phyloP scores from a whole-genome alignment of 2,113 vertebrate species.

The Syngnathus floridae region DNA sequence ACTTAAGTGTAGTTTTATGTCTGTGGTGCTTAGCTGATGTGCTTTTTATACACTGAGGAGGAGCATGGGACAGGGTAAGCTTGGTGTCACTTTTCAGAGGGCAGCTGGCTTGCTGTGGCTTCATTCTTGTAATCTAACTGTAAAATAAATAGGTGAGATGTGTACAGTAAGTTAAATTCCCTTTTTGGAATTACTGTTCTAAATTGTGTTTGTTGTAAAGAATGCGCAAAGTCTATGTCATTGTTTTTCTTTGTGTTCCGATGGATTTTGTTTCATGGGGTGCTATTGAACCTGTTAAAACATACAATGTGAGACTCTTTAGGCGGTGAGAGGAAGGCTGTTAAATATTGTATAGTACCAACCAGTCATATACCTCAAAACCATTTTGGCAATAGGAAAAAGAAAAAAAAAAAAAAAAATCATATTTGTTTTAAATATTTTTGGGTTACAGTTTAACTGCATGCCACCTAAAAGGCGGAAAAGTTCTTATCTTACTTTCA shows the following conservation, averaged over 20 bases:
- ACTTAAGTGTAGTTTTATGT: slow-evolving; percentile 58
- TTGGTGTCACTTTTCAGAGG: slow-evolving; percentile 70
- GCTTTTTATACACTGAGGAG: slow-evolving; percentile 68
- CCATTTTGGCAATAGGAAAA: slow-evolving; percentile 92
- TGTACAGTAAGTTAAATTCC: slow-evolving; percentile 98
- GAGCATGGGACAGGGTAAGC: slow-evolving; percentile 83
- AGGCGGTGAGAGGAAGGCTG: slow-evolving; percentile 73
- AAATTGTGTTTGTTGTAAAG: slow-evolving; percentile 90
- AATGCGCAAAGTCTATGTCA: slow-evolving; percentile 59
- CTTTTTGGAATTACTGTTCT: slow-evolving; percentile 78
- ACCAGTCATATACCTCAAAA: slow-evolving; percentile 98
- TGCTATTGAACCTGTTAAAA: slow-evolving; percentile 91
- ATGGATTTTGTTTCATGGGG: slow-evolving; percentile 83
- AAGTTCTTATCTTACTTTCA: slow-evolving; percentile 73
- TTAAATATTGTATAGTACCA: slow-evolving; percentile 84
- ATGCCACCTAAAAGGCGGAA: slow-evolving; percentile 49
- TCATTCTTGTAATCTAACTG: slow-evolving; percentile 80
- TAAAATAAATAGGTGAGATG: slow-evolving; percentile 80
- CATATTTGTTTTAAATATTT: slow-evolving; percentile 68
- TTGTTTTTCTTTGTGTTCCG: slow-evolving; percentile 79
- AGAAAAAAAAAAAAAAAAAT: slow-evolving; percentile 51
- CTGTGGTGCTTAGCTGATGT: slow-evolving; percentile 63
- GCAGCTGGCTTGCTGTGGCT: slow-evolving; percentile 95
- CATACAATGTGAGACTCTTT: slow-evolving; percentile 85
- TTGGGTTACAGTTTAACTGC: slow-evolving; percentile 47